A percentile compares a stretch with the other conserved stretches of the same genome.
These are phyloP conservation scores for Griposia aprilina DNA, from an alignment of 2,888 invertebrate genomes.

Conservation along the genomic window DNA sequence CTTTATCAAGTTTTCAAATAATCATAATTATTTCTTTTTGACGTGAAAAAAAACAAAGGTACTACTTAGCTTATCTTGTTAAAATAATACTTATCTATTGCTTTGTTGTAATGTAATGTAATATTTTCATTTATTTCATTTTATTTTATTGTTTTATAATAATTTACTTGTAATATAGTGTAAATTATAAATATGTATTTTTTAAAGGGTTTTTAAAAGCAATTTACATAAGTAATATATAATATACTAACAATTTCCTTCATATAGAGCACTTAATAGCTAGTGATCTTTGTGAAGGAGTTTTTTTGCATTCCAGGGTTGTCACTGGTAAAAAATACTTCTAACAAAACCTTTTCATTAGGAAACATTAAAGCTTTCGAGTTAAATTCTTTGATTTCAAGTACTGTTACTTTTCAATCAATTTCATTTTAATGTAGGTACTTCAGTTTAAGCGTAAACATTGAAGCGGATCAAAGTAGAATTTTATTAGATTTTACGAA, in stretches of 20 bases:
- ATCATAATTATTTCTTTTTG: background rate
- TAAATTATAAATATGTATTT: too few species aligned
- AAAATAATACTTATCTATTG: too few species aligned
- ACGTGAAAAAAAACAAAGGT: too few species aligned
- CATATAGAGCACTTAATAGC: background rate
- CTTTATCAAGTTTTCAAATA: background rate
- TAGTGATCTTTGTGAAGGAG: background rate
- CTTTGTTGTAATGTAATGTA: too few species aligned
- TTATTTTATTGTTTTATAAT: too few species aligned
- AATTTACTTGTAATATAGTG: too few species aligned
- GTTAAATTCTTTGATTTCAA: background rate
- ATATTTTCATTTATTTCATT: too few species aligned
- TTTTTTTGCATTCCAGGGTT: background rate
- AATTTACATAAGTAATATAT: too few species aligned
- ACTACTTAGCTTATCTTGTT: too few species aligned
- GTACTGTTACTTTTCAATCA: background rate
- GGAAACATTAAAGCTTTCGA: background rate
- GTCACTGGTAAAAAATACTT: background rate
- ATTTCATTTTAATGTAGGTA: conserved; percentile 6
- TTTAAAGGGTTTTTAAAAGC: too few species aligned
- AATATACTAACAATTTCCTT: background rate
- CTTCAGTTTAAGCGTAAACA: background rate
- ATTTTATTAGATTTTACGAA: conserved; percentile 12
- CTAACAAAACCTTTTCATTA: background rate
- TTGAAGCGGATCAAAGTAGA: conserved; percentile 8